Conservation (phyloP, 2,888 invertebrate species). For the Apodemia duryi region DNA sequence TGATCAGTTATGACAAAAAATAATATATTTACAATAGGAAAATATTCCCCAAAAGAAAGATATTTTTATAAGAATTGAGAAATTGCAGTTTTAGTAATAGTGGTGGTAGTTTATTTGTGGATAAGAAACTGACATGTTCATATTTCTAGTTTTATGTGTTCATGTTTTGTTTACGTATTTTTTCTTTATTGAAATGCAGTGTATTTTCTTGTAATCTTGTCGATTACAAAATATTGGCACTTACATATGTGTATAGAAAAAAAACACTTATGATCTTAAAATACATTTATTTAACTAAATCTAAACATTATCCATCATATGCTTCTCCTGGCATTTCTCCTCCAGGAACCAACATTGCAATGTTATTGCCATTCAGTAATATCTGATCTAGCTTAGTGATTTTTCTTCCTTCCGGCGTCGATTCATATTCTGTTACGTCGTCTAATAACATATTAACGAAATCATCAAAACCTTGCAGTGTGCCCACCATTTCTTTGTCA, state of each 20-base stretch:
- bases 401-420: constrained; percentile 96
- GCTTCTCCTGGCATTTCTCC: constrained; percentile 74
- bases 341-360: constrained; percentile 90
- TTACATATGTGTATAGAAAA: constrained; percentile 6
- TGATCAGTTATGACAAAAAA: too few species aligned
- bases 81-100: too few species aligned
- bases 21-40: too few species aligned
- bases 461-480: constrained; percentile 97
- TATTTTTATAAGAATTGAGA: too few species aligned
- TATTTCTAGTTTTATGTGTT: too few species aligned
- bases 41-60: too few species aligned
- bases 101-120: too few species aligned
- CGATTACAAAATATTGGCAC: background rate
- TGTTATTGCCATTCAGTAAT: constrained; percentile 98
- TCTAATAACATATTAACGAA: constrained; percentile 99
- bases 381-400: constrained; percentile 99
- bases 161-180: too few species aligned
- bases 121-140: too few species aligned
- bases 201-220: background rate
- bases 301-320: constrained; percentile 53
- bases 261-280: constrained; percentile 1
- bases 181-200: too few species aligned
- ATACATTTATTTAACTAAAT: constrained; percentile 17
- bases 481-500: constrained; percentile 99
- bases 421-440: constrained; percentile 98